Evolutionary conservation across 53 echinoderm and acorn worm genomes (phyloP).

Genomic region (Apostichopus leukothele): DNA sequence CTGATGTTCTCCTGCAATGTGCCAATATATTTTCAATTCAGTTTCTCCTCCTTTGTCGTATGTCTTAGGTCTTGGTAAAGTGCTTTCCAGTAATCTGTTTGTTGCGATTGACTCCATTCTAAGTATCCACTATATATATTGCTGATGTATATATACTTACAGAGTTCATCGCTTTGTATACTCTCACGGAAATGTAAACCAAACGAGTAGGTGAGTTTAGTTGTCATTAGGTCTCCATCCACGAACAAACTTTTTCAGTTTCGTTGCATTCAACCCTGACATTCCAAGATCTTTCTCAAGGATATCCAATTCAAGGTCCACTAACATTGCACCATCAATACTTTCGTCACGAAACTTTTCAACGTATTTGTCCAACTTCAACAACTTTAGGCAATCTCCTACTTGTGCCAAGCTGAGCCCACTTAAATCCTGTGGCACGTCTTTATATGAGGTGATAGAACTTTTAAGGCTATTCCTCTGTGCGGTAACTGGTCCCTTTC

Average conservation of each 20-base stretch:
- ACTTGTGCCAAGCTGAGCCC: constrained; percentile 79
- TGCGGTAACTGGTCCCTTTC: constrained; percentile 13
- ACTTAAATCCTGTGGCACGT: constrained; percentile 72
- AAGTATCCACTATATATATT: too few species aligned
- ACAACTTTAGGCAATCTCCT: constrained; percentile 65
- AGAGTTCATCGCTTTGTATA: too few species aligned
- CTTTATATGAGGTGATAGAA: constrained; percentile 50
- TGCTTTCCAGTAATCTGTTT: too few species aligned
- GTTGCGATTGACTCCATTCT: too few species aligned
- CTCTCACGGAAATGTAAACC: neutral
- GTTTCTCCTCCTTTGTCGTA: too few species aligned
- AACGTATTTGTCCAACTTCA: constrained; percentile 74
- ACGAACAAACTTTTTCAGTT: constrained; percentile 76
- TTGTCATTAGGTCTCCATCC: constrained; percentile 78
- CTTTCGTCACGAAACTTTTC: constrained; percentile 67
- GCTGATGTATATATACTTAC: too few species aligned
- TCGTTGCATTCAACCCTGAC: constrained; percentile 63
- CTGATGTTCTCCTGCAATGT: too few species aligned
- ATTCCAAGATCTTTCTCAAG: constrained; percentile 70
- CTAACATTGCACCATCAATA: constrained; percentile 81
- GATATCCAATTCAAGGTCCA: constrained; percentile 65
- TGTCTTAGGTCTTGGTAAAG: too few species aligned
- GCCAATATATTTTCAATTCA: too few species aligned
- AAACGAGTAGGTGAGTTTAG: neutral
- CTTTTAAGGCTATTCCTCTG: constrained; percentile 35